Percentiles rank a stretch among this genome's conserved stretches.
Conservation (phyloP, 2,113 vertebrate species). For the Tupaia tana region DNA sequence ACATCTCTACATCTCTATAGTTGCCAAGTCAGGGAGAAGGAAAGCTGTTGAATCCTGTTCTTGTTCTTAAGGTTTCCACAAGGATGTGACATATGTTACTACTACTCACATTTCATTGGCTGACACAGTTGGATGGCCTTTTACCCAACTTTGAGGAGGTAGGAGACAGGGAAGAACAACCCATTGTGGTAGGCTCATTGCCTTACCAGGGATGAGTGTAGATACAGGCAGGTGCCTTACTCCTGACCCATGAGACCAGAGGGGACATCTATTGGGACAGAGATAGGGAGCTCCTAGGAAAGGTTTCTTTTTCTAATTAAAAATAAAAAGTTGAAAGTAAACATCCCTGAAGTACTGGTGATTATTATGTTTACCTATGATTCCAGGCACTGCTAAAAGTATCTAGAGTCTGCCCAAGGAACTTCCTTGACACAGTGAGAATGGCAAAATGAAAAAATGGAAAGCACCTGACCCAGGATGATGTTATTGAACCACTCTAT, state of each 20-base stretch:
- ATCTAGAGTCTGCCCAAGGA: background rate
- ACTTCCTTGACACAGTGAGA: background rate
- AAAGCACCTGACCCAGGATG: background rate
- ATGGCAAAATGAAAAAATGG: background rate
- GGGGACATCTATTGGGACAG: background rate
- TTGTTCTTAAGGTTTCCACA: background rate
- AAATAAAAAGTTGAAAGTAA: background rate
- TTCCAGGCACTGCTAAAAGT: background rate
- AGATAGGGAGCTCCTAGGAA: background rate
- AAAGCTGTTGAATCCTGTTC: background rate
- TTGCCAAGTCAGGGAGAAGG: background rate
- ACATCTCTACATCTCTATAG: background rate
- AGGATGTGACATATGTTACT: background rate
- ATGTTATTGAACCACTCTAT: background rate
- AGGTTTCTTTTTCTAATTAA: background rate
- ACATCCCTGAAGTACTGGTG: background rate
- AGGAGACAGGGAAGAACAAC: background rate
- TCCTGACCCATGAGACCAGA: background rate
- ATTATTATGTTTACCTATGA: background rate
- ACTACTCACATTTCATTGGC: background rate
- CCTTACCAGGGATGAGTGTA: background rate
- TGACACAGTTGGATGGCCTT: background rate
- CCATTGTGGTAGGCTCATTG: background rate
- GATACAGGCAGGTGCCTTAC: background rate
- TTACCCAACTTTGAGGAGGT: background rate